Evolutionary conservation across 2,888 invertebrate species (phyloP).

Genomic region (Drosophila tanythrix): DNA sequence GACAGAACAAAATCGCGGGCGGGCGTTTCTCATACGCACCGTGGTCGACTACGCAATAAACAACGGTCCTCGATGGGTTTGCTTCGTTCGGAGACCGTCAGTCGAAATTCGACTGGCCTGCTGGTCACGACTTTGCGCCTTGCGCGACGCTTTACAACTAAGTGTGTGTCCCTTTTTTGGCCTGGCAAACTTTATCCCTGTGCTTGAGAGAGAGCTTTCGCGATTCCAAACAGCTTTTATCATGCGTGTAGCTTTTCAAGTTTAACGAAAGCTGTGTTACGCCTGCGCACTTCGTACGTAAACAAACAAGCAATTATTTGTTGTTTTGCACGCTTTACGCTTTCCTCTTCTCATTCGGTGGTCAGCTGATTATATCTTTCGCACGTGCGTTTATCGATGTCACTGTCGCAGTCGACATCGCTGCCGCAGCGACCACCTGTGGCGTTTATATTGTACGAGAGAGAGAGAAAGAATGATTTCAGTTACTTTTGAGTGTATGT

Average conservation of each 20-base stretch:
- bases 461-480: constrained; percentile 3
- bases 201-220: constrained; percentile 48
- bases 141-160: constrained; percentile 16
- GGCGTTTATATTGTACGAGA: constrained; percentile 28
- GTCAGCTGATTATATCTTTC: constrained; percentile 55
- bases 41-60: constrained; percentile 43
- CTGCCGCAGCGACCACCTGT: constrained; percentile 57
- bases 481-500: constrained; percentile 13
- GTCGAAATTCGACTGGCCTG: constrained; percentile 29
- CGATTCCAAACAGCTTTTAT: constrained; percentile 45
- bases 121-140: constrained; percentile 56
- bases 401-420: constrained; percentile 10
- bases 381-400: constrained; percentile 47
- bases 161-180: constrained; percentile 8
- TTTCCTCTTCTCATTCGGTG: constrained; percentile 50
- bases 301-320: constrained; percentile 56
- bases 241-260: constrained; percentile 35
- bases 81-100: constrained; percentile 2
- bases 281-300: constrained; percentile 60
- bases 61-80: constrained; percentile 24
- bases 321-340: constrained; percentile 41
- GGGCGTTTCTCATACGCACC: constrained; percentile 59
- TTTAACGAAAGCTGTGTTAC: constrained; percentile 58
- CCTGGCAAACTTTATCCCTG: constrained; percentile 32
- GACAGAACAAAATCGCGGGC: constrained; percentile 34